phyloP scores from a whole-genome alignment of 2,797 vertebrate genomes.

The Diglossa cyanea region DNA sequence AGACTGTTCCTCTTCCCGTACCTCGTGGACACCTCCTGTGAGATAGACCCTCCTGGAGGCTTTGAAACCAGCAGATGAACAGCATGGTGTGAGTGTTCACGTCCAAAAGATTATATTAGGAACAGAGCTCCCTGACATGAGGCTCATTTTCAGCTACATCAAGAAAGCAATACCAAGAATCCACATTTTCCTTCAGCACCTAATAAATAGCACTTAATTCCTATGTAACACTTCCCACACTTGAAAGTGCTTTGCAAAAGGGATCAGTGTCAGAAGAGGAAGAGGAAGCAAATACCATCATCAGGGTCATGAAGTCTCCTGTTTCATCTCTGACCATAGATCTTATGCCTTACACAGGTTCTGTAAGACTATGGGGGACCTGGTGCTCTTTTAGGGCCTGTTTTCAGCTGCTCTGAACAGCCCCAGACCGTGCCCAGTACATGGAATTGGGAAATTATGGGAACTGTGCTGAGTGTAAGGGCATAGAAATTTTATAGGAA shows the following conservation, averaged over 20 bases:
- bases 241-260: background rate
- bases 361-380: background rate
- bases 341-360: background rate
- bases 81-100: accelerated
- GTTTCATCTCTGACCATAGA: background rate
- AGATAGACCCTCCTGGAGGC: background rate
- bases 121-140: background rate
- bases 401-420: background rate
- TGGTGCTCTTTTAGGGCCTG: background rate
- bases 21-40: background rate
- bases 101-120: accelerated
- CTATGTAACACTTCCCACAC: background rate
- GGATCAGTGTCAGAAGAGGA: background rate
- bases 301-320: background rate
- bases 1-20: background rate
- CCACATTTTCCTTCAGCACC: background rate
- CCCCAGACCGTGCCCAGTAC: background rate
- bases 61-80: background rate
- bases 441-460: background rate
- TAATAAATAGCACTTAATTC: background rate
- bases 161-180: background rate
- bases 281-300: background rate
- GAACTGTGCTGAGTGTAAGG: background rate
- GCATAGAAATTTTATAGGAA: background rate
- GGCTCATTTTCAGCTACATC: background rate